Evolutionary conservation across 2,888 invertebrate species (phyloP), one percentile per base, ranked within the genome.

Genomic region (Latrodectus hesperus): DNA sequence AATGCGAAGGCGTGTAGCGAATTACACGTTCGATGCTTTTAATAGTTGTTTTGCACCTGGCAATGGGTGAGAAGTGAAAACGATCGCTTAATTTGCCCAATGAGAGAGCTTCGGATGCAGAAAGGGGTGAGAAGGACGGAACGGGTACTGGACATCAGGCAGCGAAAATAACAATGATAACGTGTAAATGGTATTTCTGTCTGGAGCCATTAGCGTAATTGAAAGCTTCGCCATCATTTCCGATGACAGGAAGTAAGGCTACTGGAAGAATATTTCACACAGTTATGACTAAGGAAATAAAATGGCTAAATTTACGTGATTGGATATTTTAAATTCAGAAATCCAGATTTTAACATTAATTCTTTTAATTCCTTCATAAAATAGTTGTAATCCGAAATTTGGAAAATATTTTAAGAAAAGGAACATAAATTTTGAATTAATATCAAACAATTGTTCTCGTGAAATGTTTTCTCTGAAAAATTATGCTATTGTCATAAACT

Each of bases 181-280:
- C 60, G 60, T 4, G n/a, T 16, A 16, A 60, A 60, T 60, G 60
- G 14, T n/a, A 60, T 60, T 60, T 60, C 14, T n/a, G 60, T n/a
- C 60, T 60, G 12, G 60, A 12, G 14, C n/a, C 60, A 60, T 60
- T 60, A 60, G 11, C 12, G 60, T 60, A 60, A 60, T 60, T 60
- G 60, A 60, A 60, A 60, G 60, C 60, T n/a, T 60, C n/a, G 60
- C n/a, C n/a, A 60, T 60, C 60, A 60, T 60, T 60, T 60, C 60
- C 60, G 60, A 38, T 38, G 38, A 38, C 38, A 38, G 38, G 38
- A 6, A 38, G 4, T 38, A 38, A 38, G 38, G 38, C 38, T 38
- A 38, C 38, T 38, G 38, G 38, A 38, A 38, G 38, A 38, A 38
- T 6, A 38, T 38, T 38, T 38, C 38, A 38, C 6, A 6, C 38